phyloP scores from a whole-genome alignment of 2,113 vertebrate species.

The Osmerus mordax region DNA sequence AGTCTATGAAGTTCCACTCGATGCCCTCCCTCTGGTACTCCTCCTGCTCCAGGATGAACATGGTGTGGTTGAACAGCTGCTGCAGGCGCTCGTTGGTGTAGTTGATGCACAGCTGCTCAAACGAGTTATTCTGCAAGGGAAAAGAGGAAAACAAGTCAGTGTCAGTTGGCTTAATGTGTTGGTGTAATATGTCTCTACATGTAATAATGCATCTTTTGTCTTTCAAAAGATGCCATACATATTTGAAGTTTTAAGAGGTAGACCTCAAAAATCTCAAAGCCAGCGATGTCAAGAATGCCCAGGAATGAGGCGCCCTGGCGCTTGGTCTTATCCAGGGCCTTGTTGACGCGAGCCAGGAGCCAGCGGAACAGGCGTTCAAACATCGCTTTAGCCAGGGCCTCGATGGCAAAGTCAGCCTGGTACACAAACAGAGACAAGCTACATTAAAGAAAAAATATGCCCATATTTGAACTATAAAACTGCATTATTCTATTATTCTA shows the following conservation, averaged over 20 bases:
- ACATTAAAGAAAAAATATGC: neutral
- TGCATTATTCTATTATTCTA: too few relatives aligned
- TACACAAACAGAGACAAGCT: neutral
- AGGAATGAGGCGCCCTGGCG: slow-evolving; percentile 89
- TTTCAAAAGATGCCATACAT: too few relatives aligned
- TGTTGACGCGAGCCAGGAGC: slow-evolving; percentile 89
- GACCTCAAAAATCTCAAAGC: slow-evolving; percentile 98
- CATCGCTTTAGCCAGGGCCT: slow-evolving; percentile 92
- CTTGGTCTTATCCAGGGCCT: slow-evolving; percentile 93
- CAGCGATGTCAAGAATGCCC: slow-evolving; percentile 95
- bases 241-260: neutral
- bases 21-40: slow-evolving; percentile 95
- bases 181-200: too few relatives aligned
- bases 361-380: slow-evolving; percentile 93
- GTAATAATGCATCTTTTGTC: too few relatives aligned
- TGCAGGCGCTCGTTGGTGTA: too few relatives aligned
- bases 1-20: slow-evolving; percentile 97
- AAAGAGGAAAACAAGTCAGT: neutral
- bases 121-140: slow-evolving; percentile 85
- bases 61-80: too few relatives aligned
- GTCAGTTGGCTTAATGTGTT: neutral
- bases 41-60: slow-evolving; percentile 78
- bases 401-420: slow-evolving; percentile 90
- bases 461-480: too few relatives aligned
- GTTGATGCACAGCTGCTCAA: slow-evolving; percentile 74